Conservation (phyloP, 2,888 invertebrate genomes). For the Lordiphosa fenestrarum region DNA sequence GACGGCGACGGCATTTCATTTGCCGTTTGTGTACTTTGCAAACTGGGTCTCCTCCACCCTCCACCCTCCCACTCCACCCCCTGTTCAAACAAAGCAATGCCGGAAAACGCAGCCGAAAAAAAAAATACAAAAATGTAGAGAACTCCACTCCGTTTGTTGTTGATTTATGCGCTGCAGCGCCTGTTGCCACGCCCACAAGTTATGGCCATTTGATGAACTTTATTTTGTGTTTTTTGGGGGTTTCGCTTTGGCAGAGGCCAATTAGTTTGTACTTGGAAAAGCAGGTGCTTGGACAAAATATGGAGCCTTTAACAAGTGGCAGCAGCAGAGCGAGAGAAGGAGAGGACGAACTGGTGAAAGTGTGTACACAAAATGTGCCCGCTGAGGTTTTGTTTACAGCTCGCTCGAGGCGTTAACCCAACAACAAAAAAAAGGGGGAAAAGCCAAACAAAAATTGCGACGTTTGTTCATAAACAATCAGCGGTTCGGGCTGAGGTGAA, state of each 20-base stretch:
- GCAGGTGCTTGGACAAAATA: not conserved
- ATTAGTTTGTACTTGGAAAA: slow-evolving; percentile 19
- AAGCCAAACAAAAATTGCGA: not conserved
- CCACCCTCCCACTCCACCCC: not conserved
- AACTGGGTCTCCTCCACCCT: slow-evolving; percentile 56
- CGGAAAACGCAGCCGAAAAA: slow-evolving; percentile 22
- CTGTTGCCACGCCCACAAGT: slow-evolving; percentile 24
- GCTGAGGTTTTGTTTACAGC: slow-evolving; percentile 32
- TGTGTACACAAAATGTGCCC: slow-evolving; percentile 1
- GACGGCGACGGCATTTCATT: slow-evolving; percentile 60
- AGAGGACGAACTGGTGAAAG: not conserved
- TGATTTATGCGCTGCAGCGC: slow-evolving; percentile 54
- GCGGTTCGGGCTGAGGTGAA: slow-evolving; percentile 7
- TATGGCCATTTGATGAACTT: slow-evolving; percentile 40
- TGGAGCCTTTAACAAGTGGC: slow-evolving; percentile 16
- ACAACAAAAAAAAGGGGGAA: slow-evolving; percentile 14
- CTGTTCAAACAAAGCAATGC: slow-evolving; percentile 55
- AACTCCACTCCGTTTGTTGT: slow-evolving; percentile 27
- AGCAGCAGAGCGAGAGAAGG: not conserved
- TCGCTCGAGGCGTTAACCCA: slow-evolving; percentile 34
- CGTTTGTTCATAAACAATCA: too few species aligned
- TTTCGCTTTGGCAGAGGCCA: slow-evolving; percentile 9
- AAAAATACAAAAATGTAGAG: slow-evolving; percentile 14
- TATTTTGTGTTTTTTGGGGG: slow-evolving; percentile 4
- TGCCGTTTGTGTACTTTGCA: slow-evolving; percentile 67